Conservation (phyloP, 1,140 invertebrate genomes). For the Cydia strobilella region DNA sequence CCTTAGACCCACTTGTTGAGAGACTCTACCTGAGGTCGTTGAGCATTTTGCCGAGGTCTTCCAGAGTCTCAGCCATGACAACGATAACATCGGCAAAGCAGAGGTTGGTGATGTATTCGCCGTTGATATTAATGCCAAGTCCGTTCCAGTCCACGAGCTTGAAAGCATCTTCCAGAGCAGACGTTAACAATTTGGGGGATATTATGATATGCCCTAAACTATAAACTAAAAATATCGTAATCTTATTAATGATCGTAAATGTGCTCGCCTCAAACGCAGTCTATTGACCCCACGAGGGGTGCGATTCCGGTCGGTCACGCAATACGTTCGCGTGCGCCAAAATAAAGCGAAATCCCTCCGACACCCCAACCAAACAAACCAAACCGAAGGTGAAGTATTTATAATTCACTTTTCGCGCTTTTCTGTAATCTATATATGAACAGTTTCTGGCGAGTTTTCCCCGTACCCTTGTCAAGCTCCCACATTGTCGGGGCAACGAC, state of each 20-base stretch:
- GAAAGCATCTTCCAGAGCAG: too few species aligned
- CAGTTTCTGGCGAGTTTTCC: slow-evolving; percentile 10
- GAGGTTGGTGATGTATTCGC: too few species aligned
- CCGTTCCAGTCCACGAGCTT: too few species aligned
- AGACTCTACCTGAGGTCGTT: too few species aligned
- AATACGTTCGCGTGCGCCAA: slow-evolving; percentile 3
- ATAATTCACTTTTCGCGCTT: slow-evolving; percentile 14
- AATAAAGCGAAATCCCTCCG: slow-evolving; percentile 15
- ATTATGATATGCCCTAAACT: too few species aligned
- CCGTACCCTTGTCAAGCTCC: slow-evolving; percentile 21
- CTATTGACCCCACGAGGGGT: slow-evolving; percentile 14
- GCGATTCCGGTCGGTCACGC: slow-evolving; percentile 14
- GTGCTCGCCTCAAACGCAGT: neutral
- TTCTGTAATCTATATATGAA: neutral
- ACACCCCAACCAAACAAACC: neutral
- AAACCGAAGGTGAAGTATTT: slow-evolving; percentile 22
- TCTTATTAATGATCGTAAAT: neutral
- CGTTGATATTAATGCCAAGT: too few species aligned
- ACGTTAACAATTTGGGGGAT: too few species aligned
- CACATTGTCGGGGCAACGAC: neutral
- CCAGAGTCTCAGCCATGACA: too few species aligned
- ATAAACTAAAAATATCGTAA: neutral
- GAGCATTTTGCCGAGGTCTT: too few species aligned
- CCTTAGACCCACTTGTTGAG: too few species aligned
- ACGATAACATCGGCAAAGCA: too few species aligned